A percentile compares a stretch with the other conserved stretches of the same genome.
Evolutionary conservation across 2,888 invertebrate genomes (phyloP).

Genomic region (Troides helena): DNA sequence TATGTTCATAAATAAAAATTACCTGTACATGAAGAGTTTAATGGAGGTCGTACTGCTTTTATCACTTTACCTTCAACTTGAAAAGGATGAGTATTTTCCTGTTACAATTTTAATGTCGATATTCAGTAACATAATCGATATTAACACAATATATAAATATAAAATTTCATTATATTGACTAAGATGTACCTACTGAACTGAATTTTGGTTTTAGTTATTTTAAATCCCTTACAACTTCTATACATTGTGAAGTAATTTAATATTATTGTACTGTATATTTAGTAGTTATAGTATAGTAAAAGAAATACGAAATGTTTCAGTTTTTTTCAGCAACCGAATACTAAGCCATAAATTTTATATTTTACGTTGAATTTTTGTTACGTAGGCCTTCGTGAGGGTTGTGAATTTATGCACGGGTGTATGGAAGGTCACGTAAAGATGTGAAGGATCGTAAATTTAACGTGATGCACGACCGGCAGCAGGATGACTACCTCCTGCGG

Average conservation of each 20-base stretch:
- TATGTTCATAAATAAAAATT: constrained; percentile 15
- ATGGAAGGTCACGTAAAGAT: constrained; percentile 28
- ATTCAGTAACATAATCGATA: neutral
- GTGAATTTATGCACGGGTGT: constrained; percentile 27
- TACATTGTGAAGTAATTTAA: neutral
- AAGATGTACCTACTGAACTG: no score
- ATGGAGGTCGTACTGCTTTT: constrained; percentile 17
- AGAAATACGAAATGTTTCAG: neutral
- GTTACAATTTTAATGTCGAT: neutral
- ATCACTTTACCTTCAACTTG: constrained; percentile 17
- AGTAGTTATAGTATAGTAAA: neutral
- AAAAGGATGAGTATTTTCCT: constrained; percentile 5
- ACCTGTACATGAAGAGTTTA: constrained; percentile 11
- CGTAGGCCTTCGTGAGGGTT: constrained; percentile 7
- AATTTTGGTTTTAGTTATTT: no score
- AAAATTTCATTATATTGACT: neutral
- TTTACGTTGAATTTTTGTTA: constrained; percentile 18
- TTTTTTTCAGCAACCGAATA: neutral
- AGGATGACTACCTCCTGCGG: neutral
- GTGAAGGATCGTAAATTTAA: constrained; percentile 27
- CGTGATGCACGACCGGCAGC: constrained; percentile 10
- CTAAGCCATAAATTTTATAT: constrained; percentile 16
- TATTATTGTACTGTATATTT: neutral
- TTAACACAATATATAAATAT: neutral
- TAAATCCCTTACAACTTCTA: no score